Percentiles rank a stretch among this genome's conserved stretches.
Evolutionary conservation across 2,888 invertebrate species (phyloP).

Genomic region (Sericinus montela): DNA sequence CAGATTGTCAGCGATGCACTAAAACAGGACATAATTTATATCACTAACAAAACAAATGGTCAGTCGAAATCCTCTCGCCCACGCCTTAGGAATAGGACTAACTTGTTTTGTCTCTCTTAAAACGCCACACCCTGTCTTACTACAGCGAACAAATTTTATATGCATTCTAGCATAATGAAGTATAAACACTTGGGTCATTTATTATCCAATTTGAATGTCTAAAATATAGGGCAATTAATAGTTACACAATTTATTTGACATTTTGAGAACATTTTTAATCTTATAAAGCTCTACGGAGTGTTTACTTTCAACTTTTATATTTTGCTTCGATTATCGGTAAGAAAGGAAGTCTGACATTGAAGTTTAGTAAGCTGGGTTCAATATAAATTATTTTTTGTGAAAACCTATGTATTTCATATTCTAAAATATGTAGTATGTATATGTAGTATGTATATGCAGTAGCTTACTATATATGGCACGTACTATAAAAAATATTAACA

Average conservation of each 20-base stretch:
- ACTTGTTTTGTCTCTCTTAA: constrained; percentile 11
- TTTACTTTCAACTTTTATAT: no score
- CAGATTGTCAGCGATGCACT: neutral
- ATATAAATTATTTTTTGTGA: no score
- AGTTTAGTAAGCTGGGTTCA: no score
- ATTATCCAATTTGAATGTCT: neutral
- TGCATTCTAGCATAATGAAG: neutral
- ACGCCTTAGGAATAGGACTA: constrained; percentile 6
- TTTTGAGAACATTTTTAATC: neutral
- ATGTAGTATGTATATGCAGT: no score
- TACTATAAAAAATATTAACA: no score
- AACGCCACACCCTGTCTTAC: constrained; percentile 12
- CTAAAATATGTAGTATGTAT: no score
- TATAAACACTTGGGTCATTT: neutral
- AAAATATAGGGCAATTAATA: neutral
- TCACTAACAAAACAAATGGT: constrained; percentile 13
- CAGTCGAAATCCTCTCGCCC: constrained; percentile 15
- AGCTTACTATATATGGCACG: no score
- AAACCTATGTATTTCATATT: no score
- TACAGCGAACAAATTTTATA: constrained; percentile 2
- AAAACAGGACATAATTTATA: constrained; percentile 15
- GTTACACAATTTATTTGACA: neutral
- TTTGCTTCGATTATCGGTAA: no score
- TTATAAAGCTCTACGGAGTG: no score
- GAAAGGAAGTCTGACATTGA: no score